Percentiles rank a stretch among this genome's conserved stretches.
Conservation (phyloP, 2,113 vertebrate species). For the Poecilia latipinna region DNA sequence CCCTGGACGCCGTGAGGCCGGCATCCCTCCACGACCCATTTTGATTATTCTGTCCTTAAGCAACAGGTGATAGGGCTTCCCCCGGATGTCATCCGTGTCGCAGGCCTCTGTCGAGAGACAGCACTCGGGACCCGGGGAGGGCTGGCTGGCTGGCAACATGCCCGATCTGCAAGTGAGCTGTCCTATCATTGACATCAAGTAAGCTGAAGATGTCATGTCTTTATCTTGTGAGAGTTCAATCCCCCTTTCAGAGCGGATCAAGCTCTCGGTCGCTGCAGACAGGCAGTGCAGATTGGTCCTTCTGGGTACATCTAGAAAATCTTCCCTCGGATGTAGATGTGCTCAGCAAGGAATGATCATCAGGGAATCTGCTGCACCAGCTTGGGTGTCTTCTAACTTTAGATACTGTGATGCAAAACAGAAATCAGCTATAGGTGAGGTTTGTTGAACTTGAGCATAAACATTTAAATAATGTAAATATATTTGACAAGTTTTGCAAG, state of each 20-base stretch:
- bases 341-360: conserved; percentile 41
- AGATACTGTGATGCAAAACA: neutral
- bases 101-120: conserved; percentile 68
- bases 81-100: conserved; percentile 66
- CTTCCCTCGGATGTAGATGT: conserved; percentile 32
- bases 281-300: conserved; percentile 61
- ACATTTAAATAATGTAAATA: neutral
- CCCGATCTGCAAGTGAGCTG: conserved; percentile 79
- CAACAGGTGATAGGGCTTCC: conserved; percentile 76
- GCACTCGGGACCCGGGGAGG: conserved; percentile 67
- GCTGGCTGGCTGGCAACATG: conserved; percentile 75
- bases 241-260: conserved; percentile 72
- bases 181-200: conserved; percentile 76
- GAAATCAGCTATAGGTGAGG: neutral
- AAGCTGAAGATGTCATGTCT: conserved; percentile 77
- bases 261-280: conserved; percentile 63
- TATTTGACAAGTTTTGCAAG: too few species aligned
- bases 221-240: conserved; percentile 77
- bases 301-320: conserved; percentile 50
- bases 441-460: neutral
- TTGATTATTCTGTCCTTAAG: conserved; percentile 67
- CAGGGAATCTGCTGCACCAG: conserved; percentile 16
- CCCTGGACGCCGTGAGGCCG: conserved; percentile 37
- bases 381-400: neutral
- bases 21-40: conserved; percentile 60